phyloP scores from a whole-genome alignment of 2,113 vertebrate genomes.

The Scortum barcoo region DNA sequence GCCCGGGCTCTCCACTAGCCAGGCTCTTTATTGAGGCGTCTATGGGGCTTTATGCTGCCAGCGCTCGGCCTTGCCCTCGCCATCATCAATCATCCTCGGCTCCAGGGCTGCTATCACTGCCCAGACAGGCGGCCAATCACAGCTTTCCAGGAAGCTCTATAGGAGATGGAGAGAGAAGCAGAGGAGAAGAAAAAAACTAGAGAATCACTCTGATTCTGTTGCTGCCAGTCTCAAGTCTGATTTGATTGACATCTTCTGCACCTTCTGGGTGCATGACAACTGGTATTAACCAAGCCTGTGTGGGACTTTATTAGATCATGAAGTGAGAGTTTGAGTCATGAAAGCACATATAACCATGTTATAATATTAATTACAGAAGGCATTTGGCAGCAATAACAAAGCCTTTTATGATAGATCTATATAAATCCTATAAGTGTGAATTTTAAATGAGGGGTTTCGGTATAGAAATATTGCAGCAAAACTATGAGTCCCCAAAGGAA shows the following conservation, averaged over 20 bases:
- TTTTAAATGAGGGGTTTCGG: slow-evolving; percentile 30
- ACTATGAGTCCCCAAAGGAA: slow-evolving; percentile 45
- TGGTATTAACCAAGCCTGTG: slow-evolving; percentile 50
- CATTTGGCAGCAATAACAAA: slow-evolving; percentile 65
- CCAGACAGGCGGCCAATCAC: slow-evolving; percentile 92
- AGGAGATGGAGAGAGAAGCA: slow-evolving; percentile 76
- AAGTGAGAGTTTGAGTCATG: slow-evolving; percentile 60
- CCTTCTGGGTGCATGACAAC: slow-evolving; percentile 63
- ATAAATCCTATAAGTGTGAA: slow-evolving; percentile 60
- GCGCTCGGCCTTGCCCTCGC: slow-evolving; percentile 95
- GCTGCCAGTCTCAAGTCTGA: slow-evolving; percentile 68
- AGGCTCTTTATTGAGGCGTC: slow-evolving; percentile 91
- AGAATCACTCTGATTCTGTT: slow-evolving; percentile 74
- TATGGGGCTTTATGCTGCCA: slow-evolving; percentile 95
- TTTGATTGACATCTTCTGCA: slow-evolving; percentile 76
- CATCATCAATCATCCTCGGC: slow-evolving; percentile 98
- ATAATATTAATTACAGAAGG: slow-evolving; percentile 58
- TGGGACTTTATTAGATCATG: slow-evolving; percentile 63
- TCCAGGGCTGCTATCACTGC: slow-evolving; percentile 92
- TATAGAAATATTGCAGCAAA: slow-evolving; percentile 55
- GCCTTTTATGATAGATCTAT: slow-evolving; percentile 66
- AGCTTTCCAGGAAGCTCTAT: slow-evolving; percentile 88
- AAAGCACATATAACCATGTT: slow-evolving; percentile 56
- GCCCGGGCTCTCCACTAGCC: slow-evolving; percentile 91
- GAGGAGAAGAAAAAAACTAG: slow-evolving; percentile 52